These are phyloP conservation scores for Tapirus indicus DNA, from an alignment of 2,797 vertebrate species.

Conservation along the genomic window DNA sequence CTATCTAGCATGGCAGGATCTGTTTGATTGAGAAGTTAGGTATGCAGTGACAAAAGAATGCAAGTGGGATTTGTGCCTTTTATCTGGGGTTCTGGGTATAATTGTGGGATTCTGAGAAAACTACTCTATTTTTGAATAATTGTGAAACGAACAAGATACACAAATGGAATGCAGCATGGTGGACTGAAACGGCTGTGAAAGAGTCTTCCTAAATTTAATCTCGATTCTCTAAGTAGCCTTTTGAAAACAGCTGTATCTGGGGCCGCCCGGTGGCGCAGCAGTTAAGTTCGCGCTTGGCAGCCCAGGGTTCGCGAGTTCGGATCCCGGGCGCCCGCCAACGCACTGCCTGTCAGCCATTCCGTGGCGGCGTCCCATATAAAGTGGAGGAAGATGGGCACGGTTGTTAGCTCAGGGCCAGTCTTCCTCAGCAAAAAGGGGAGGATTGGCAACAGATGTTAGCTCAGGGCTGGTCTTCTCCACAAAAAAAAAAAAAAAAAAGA, in stretches of 20 bases:
- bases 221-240: conserved; percentile 34
- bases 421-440: no score
- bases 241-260: not conserved
- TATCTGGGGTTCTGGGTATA: not conserved
- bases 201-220: conserved; percentile 20
- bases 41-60: not conserved
- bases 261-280: no score
- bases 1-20: not conserved
- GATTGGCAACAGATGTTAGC: no score
- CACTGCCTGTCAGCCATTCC: no score
- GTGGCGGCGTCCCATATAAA: no score
- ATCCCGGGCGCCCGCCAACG: no score
- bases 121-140: conserved; percentile 17
- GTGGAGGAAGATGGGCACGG: no score
- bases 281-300: no score
- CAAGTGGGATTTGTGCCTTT: conserved; percentile 20
- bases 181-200: not conserved
- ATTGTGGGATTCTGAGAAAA: conserved; percentile 41
- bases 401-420: no score
- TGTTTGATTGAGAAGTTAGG: conserved; percentile 31
- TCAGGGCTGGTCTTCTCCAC: no score
- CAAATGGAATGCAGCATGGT: not conserved
- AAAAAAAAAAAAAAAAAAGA: no score
- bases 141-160: not conserved
- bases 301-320: no score